Percentiles rank a stretch among this genome's conserved stretches.
Conservation (phyloP, 2,113 vertebrate genomes). For the Mustelus asterias region DNA sequence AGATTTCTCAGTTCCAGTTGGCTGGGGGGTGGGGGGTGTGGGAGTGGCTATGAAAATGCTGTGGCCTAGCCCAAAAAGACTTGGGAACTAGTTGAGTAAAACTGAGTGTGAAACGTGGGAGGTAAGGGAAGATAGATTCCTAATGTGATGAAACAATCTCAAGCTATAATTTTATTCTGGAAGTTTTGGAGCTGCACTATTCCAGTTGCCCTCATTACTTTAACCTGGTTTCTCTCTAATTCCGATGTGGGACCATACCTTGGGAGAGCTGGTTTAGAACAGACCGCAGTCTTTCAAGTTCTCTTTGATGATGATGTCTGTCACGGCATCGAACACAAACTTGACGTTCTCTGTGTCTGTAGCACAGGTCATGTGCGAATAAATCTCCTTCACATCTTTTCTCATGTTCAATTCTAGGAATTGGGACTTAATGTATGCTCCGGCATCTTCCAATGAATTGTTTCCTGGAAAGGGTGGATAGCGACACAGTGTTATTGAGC, state of each 20-base stretch:
- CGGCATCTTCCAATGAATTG: slow-evolving; percentile 89
- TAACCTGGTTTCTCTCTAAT: background rate
- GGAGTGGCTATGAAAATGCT: too few species aligned
- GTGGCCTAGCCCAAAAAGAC: background rate
- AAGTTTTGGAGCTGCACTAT: background rate
- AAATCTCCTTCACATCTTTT: slow-evolving; percentile 87
- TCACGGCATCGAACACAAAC: slow-evolving; percentile 95
- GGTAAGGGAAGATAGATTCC: background rate
- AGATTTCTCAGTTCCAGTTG: background rate
- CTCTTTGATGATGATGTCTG: slow-evolving; percentile 98
- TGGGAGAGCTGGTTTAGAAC: slow-evolving; percentile 62
- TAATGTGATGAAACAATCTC: background rate
- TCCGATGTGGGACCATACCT: slow-evolving; percentile 25
- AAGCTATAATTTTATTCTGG: background rate
- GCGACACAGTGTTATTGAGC: background rate
- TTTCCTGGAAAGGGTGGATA: slow-evolving; percentile 59
- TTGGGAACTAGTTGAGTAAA: background rate
- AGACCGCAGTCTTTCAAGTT: slow-evolving; percentile 97
- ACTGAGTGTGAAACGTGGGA: background rate
- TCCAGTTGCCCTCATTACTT: background rate
- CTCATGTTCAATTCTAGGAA: slow-evolving; percentile 92
- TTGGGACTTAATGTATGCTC: slow-evolving; percentile 91
- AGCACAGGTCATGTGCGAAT: slow-evolving; percentile 97
- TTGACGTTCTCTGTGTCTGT: slow-evolving; percentile 98
- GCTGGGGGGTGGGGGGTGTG: background rate